Base-by-base conservation (phyloP, 2,797 vertebrate genomes). In the Fistularia commersonii region DNA sequence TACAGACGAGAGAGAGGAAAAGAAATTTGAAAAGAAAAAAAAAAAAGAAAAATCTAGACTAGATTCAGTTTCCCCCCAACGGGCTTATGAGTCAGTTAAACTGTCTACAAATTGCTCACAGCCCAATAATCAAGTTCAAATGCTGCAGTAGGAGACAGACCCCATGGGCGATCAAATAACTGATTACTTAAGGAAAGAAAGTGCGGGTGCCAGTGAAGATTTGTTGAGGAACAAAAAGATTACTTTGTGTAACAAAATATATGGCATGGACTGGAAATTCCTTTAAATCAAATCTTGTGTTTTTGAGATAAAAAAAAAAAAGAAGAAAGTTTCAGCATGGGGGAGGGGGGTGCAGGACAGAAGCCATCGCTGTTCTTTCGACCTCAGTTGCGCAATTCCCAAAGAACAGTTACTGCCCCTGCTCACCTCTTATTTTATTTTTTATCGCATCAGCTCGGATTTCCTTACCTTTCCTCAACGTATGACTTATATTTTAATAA, bases 91-190 rank as follows among this genome's bases (percentile, higher is more conserved):
- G 70, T 80, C 72, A 72, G 78, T 80, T 81, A 61, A 81, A 76
- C 63, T 75, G 55, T 79, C 69, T 80, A 76, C 73, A 80, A 85
- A 71, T 74, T 72, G 62, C 66, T 74, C 67, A 61, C 70, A 80
- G 80, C 61, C 77, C 77, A 87, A 82, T 82, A 79, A 80, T 45
- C 79, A 66, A 79, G 67, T 74, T 74, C 58, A 74, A 79, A 66
- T 74, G 59, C 55, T 75, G 63, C 64, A 74, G 72, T 62, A 72
- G 66, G 72, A 81, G 71, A 76, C 55, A 37, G 55, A 58, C 64
- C 76, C 63, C 55, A 63, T 69, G 64, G 69, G 64, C 69, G 76
- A 79, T 78, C 80, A 74, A 84, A 80, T 77, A 79, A 82, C 81
- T 83, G 66, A 87, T 85, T 72, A 74, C 67, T 77, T 59, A 61